phyloP scores from a whole-genome alignment of 1,140 invertebrate species.

The Drepana arcuata region DNA sequence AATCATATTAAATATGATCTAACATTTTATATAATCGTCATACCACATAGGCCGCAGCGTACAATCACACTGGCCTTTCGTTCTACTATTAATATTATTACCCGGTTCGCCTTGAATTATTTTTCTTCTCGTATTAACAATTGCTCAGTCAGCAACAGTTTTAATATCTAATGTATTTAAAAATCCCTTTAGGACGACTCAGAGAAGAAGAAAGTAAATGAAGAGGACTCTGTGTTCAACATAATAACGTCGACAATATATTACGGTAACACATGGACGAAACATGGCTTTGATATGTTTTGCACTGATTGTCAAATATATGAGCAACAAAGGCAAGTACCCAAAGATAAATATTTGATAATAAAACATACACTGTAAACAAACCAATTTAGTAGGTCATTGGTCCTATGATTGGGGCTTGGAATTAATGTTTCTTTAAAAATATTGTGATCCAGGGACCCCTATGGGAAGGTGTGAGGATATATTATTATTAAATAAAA shows the following conservation, averaged over 20 bases:
- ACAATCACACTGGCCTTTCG: conserved; percentile 19
- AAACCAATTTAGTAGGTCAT: too few species aligned
- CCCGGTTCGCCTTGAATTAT: conserved; percentile 36
- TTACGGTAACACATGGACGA: conserved; percentile 76
- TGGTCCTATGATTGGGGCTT: too few species aligned
- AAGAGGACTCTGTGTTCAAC: conserved; percentile 76
- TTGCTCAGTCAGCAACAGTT: neutral
- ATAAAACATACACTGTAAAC: too few species aligned
- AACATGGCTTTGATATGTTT: conserved; percentile 73
- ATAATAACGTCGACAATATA: conserved; percentile 77
- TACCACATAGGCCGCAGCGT: conserved; percentile 9
- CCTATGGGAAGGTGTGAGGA: too few species aligned
- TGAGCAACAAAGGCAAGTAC: conserved; percentile 61
- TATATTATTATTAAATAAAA: too few species aligned
- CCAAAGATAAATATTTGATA: neutral
- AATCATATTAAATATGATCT: conserved; percentile 17
- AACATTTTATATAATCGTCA: conserved; percentile 48
- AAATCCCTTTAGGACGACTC: conserved; percentile 38
- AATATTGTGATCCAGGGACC: too few species aligned
- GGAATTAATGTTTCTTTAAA: too few species aligned
- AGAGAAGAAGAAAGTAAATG: conserved; percentile 53
- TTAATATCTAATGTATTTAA: neutral
- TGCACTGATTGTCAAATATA: conserved; percentile 71
- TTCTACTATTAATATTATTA: conserved; percentile 18
- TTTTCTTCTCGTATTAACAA: too few species aligned